Base-by-base conservation (phyloP, 2,113 vertebrate species). In the Heliornis fulica region DNA sequence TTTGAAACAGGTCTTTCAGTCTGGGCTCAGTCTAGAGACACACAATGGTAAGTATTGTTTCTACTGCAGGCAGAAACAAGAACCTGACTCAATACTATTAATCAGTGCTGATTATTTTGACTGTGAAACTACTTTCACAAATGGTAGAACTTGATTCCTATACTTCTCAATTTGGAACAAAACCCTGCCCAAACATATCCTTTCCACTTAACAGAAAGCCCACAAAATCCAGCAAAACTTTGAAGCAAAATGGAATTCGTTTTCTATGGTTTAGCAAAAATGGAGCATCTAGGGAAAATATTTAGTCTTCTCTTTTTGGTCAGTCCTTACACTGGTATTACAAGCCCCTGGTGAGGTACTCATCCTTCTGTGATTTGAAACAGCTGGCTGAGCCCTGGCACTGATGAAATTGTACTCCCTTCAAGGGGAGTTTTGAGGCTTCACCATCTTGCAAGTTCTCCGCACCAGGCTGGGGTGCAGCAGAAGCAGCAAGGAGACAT, bases 71-170 rank as follows among this genome's bases (percentile, higher is more conserved):
- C 68, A 76, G 57, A 77, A 80, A 18, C 31, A 83, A 85, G 82
- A 85, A 60, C 68, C 72, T 90, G 86, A 90, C 76, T 81, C 51
- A 84, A 28, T 53, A 10, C 43, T 28, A 65, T 54, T 84, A 59
- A 86, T 93, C 64, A 87, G 16, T 38, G n/a, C 43, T 80, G 32
- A 59, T 34, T 36, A 34, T 90, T 95, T 90, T 84, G 72, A 71
- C 15, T 12, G 1, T 28, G 22, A 82, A 92, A 81, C 61, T 57
- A n/a, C 32, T 70, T n/a, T 88, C 57, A 64, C 61, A 75, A 81
- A 90, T 0, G 1, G 15, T 29, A 78, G 13, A 22, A 32, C 29
- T 34, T 56, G 25, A 34, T 45, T 53, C 40, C 14, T 50, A 26
- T 0, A 69, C 36, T 71, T 64, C 78, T 56, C 60, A 59, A 5